Evolutionary conservation across 2,797 vertebrate species (phyloP).

Genomic region (Falco columbarius): DNA sequence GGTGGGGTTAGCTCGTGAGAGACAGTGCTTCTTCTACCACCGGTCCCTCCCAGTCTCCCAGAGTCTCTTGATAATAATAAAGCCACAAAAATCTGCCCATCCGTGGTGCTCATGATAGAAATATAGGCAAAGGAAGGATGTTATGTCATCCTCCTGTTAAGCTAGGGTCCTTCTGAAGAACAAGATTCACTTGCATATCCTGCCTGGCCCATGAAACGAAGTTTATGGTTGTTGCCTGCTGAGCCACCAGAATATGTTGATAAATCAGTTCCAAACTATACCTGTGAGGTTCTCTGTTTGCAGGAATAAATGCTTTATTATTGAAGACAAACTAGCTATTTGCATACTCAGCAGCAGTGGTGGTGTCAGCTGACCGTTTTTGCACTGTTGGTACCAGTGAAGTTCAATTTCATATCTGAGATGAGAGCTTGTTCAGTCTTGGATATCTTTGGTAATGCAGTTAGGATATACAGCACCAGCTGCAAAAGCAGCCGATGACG

Average conservation of each 20-base stretch:
- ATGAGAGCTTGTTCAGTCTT: background rate
- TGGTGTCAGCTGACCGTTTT: background rate
- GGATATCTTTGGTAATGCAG: background rate
- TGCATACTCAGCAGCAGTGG: background rate
- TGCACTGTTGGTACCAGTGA: background rate
- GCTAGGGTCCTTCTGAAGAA: background rate
- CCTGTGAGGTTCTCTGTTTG: background rate
- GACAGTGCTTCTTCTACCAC: background rate
- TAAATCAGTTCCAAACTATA: background rate
- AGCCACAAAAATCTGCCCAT: background rate
- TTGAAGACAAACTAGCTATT: background rate
- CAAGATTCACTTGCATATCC: background rate
- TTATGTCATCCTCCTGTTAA: background rate
- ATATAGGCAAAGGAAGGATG: background rate
- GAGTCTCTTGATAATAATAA: background rate
- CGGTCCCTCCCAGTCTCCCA: background rate
- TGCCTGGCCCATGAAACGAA: background rate
- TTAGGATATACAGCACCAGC: background rate
- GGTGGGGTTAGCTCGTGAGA: background rate
- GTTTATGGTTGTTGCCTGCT: background rate
- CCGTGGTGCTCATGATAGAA: background rate
- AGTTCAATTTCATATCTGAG: background rate
- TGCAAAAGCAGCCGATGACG: background rate
- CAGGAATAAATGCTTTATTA: background rate
- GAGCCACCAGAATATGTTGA: background rate